Conservation (phyloP, 2,113 vertebrate species). For the Propithecus coquereli region DNA sequence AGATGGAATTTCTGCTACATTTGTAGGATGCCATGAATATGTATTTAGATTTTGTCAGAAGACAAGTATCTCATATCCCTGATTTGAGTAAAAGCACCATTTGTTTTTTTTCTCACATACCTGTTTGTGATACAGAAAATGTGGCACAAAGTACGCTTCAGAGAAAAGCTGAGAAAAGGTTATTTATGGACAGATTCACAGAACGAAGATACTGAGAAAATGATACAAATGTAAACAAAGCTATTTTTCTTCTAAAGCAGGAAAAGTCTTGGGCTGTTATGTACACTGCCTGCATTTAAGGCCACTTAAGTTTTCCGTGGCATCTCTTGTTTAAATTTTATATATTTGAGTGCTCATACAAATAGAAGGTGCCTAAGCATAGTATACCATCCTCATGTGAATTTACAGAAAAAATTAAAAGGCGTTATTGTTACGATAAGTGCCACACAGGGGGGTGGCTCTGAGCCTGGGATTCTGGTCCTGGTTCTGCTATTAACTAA, state of each 20-base stretch:
- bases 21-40: constrained; percentile 55
- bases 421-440: not conserved
- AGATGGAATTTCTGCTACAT: constrained; percentile 5
- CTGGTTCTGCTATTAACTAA: not conserved
- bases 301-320: not conserved
- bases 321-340: not conserved
- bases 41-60: constrained; percentile 49
- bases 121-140: constrained; percentile 40
- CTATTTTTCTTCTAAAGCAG: not conserved
- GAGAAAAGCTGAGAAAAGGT: constrained; percentile 13
- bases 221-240: constrained; percentile 17
- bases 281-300: not conserved
- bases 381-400: not conserved
- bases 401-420: constrained; percentile 8
- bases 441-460: not conserved
- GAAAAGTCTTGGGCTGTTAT: not conserved
- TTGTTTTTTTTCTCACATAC: constrained; percentile 54
- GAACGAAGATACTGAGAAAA: constrained; percentile 33
- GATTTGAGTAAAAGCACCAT: constrained; percentile 28
- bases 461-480: not conserved
- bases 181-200: constrained; percentile 28
- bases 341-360: not conserved
- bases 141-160: not conserved
- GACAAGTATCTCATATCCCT: constrained; percentile 35
- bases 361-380: not conserved